Evolutionary conservation across 2,888 invertebrate species (phyloP).

Genomic region (Hirtodrosophila cameraria): DNA sequence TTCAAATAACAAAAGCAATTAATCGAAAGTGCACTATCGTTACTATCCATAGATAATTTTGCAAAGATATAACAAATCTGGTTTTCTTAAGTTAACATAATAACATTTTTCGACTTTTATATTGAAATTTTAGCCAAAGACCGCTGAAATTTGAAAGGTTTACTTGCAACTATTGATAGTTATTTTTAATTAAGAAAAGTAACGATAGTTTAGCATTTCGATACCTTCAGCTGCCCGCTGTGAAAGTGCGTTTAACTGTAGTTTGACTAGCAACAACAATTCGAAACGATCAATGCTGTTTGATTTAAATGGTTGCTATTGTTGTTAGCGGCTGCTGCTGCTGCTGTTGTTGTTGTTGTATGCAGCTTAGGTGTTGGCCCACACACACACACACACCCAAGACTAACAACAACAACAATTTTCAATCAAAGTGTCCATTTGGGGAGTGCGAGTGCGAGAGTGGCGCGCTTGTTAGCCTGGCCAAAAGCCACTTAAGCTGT

Average conservation of each 20-base stretch:
- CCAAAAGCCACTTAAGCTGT: conserved; percentile 68
- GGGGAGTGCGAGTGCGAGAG: conserved; percentile 18
- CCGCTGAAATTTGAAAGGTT: too few relatives aligned
- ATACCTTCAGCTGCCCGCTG: conserved; percentile 48
- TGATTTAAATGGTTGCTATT: conserved; percentile 72
- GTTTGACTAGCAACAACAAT: conserved; percentile 75
- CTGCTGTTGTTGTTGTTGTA: conserved; percentile 26
- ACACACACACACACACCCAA: conserved; percentile 39
- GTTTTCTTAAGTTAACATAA: too few relatives aligned
- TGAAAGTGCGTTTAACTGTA: conserved; percentile 82
- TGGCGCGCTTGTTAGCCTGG: conserved; percentile 65
- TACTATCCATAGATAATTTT: too few relatives aligned
- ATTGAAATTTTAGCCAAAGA: too few relatives aligned
- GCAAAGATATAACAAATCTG: too few relatives aligned
- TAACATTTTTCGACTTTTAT: too few relatives aligned
- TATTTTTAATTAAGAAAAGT: too few relatives aligned
- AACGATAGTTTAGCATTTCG: too few relatives aligned
- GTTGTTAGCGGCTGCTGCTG: conserved; percentile 41
- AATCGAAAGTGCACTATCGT: too few relatives aligned
- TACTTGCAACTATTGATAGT: too few relatives aligned
- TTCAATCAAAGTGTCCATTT: conserved; percentile 57
- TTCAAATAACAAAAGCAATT: too few relatives aligned
- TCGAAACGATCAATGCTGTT: conserved; percentile 63
- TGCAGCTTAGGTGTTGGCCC: conserved; percentile 55
- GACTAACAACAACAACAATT: conserved; percentile 6